phyloP scores from a whole-genome alignment of 2,113 vertebrate species.

The Galbula dea region DNA sequence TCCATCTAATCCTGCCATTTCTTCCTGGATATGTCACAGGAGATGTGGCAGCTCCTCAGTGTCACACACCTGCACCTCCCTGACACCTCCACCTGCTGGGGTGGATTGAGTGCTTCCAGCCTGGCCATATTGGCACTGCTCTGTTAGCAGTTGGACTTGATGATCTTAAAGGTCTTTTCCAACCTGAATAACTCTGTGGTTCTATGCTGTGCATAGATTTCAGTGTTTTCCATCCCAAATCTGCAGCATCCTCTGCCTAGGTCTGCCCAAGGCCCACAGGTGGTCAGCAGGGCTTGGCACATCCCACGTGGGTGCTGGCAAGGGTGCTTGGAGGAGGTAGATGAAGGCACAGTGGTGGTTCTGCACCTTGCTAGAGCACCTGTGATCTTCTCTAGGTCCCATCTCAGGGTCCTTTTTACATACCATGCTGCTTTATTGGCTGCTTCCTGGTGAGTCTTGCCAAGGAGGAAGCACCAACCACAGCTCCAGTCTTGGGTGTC shows the following conservation, averaged over 20 bases:
- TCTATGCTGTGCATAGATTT: background rate
- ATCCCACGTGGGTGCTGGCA: background rate
- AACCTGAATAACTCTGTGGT: background rate
- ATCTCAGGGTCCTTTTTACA: background rate
- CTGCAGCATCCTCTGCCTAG: background rate
- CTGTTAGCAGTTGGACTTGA: background rate
- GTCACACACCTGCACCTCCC: background rate
- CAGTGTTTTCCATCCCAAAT: background rate
- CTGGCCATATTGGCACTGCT: background rate
- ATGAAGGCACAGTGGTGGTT: background rate
- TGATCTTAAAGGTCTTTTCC: background rate
- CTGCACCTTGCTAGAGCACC: background rate
- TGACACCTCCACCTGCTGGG: background rate
- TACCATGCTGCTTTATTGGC: background rate
- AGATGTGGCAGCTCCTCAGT: background rate
- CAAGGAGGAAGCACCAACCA: background rate
- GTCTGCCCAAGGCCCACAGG: rapidly evolving
- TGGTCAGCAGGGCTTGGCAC: background rate
- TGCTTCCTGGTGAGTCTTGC: background rate
- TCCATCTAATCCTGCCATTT: background rate
- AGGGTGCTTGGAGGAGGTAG: background rate
- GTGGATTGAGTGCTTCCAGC: background rate
- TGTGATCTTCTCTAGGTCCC: background rate
- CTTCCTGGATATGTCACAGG: rapidly evolving
- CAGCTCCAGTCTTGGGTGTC: background rate